These are phyloP conservation scores for Heptranchias perlo DNA, from an alignment of 2,113 vertebrate species.

Conservation along the genomic window DNA sequence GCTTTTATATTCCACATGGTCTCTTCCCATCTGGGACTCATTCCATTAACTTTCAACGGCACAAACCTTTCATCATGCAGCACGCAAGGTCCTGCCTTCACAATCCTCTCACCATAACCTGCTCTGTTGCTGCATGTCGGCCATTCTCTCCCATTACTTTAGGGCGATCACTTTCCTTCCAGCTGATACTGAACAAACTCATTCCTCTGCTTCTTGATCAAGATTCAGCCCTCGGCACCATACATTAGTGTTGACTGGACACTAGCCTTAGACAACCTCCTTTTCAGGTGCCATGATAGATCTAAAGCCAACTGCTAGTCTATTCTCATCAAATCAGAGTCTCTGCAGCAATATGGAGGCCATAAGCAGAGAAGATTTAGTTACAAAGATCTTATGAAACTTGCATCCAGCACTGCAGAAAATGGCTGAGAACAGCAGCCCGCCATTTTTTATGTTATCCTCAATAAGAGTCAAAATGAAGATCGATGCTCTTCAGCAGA, in stretches of 20 bases:
- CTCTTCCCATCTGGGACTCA: background rate
- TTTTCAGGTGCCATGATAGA: background rate
- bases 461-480: too few relatives aligned
- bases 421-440: too few relatives aligned
- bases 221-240: background rate
- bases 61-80: background rate
- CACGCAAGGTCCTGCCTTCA: too few relatives aligned
- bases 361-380: too few relatives aligned
- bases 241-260: background rate
- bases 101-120: background rate
- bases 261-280: background rate
- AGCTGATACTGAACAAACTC: background rate
- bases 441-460: too few relatives aligned
- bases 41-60: background rate
- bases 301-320: too few relatives aligned
- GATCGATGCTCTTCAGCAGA: too few relatives aligned
- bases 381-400: too few relatives aligned
- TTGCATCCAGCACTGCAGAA: too few relatives aligned
- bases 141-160: background rate
- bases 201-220: too few relatives aligned
- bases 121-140: background rate
- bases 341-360: too few relatives aligned
- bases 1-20: background rate
- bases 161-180: background rate
- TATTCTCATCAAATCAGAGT: too few relatives aligned